Percentiles rank a stretch among this genome's conserved stretches.
Evolutionary conservation across 2,888 invertebrate genomes (phyloP).

Genomic region (Acleris literana): DNA sequence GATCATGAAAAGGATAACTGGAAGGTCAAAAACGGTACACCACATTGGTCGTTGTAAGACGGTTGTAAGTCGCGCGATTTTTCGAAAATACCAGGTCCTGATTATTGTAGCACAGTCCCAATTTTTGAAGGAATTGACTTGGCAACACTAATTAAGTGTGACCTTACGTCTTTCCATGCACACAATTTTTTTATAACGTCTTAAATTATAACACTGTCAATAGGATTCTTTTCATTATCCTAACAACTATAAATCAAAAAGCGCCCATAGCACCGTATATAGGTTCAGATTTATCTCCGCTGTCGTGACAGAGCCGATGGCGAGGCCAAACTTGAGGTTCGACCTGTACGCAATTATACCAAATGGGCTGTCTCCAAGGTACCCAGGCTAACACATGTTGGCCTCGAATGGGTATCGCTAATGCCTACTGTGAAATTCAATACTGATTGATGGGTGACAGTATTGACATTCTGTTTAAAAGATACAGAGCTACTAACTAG

Average conservation of each 20-base stretch:
- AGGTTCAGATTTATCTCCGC: constrained; percentile 41
- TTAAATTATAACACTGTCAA: too few relatives aligned
- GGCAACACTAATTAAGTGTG: too few relatives aligned
- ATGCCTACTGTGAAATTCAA: constrained; percentile 70
- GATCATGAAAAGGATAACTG: too few relatives aligned
- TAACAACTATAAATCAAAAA: constrained; percentile 9
- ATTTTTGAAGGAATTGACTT: too few relatives aligned
- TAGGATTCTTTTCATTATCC: too few relatives aligned
- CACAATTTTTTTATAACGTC: too few relatives aligned
- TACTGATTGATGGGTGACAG: constrained; percentile 57
- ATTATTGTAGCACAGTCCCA: too few relatives aligned
- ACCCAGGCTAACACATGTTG: constrained; percentile 67
- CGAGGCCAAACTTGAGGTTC: constrained; percentile 76
- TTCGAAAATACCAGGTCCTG: too few relatives aligned
- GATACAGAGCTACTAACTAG: constrained; percentile 13
- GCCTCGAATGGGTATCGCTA: constrained; percentile 61
- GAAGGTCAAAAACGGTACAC: too few relatives aligned
- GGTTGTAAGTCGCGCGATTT: too few relatives aligned
- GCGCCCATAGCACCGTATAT: constrained; percentile 34
- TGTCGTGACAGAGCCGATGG: constrained; percentile 62
- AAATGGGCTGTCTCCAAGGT: constrained; percentile 77
- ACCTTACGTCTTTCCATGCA: too few relatives aligned
- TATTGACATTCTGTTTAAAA: constrained; percentile 21
- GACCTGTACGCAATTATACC: constrained; percentile 75
- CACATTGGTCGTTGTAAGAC: too few relatives aligned